Conservation (phyloP, 1,140 invertebrate genomes). For the Tetragnatha versicolor region DNA sequence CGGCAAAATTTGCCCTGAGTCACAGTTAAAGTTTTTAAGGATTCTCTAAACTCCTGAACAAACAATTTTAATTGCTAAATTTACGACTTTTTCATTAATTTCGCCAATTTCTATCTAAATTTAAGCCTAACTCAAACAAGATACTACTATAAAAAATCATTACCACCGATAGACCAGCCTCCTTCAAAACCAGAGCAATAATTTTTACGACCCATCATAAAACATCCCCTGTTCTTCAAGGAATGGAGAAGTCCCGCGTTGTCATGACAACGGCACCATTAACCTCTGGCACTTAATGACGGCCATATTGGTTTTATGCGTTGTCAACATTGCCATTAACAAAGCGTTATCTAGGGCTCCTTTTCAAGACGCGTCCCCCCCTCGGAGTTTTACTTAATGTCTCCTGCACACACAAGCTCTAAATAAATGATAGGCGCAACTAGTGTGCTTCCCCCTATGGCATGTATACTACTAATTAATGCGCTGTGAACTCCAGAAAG, state of each 20-base stretch:
- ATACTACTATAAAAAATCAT: too few species aligned
- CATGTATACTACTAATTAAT: neutral
- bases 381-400: constrained; percentile 49
- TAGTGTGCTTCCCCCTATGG: constrained; percentile 6
- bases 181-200: too few species aligned
- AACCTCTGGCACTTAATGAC: constrained; percentile 52
- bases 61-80: too few species aligned
- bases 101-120: too few species aligned
- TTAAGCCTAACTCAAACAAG: too few species aligned
- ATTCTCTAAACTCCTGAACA: too few species aligned
- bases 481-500: too few species aligned
- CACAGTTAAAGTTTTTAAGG: too few species aligned
- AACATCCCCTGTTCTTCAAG: neutral
- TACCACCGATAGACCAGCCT: too few species aligned
- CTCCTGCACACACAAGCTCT: constrained; percentile 18
- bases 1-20: too few species aligned
- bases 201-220: constrained; percentile 43
- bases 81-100: too few species aligned
- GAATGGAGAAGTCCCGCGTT: neutral
- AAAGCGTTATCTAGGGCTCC: constrained; percentile 39
- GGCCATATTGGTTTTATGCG: constrained; percentile 55
- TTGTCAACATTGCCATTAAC: constrained; percentile 55
- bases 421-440: constrained; percentile 19
- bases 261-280: constrained; percentile 47
- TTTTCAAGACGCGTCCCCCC: neutral